Percentiles rank a stretch among this genome's conserved stretches.
Conservation (phyloP, 2,888 invertebrate species). For the Nasonovia ribisnigri region DNA sequence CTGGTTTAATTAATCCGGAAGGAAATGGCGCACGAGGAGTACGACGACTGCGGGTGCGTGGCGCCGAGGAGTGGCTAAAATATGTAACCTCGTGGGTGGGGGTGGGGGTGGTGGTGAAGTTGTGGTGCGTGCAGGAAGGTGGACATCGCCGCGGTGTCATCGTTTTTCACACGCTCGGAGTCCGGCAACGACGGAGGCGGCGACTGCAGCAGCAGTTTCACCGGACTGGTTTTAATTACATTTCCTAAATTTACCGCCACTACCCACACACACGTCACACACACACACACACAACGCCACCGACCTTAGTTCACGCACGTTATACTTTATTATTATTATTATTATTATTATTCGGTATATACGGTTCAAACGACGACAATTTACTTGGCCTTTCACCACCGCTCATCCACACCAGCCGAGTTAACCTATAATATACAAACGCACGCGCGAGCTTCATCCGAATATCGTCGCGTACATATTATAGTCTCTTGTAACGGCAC, state of each 20-base stretch:
- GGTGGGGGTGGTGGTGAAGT: background rate
- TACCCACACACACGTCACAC: background rate
- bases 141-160: slow-evolving; percentile 37
- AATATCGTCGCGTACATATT: background rate
- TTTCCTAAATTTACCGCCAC: slow-evolving; percentile 57
- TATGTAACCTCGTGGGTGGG: background rate
- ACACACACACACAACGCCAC: background rate
- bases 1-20: slow-evolving; percentile 60
- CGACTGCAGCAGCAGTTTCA: slow-evolving; percentile 4
- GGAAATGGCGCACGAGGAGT: background rate
- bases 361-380: slow-evolving; percentile 9
- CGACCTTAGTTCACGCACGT: background rate
- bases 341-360: background rate
- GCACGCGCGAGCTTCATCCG: slow-evolving; percentile 3
- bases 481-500: background rate
- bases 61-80: background rate
- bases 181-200: background rate
- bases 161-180: slow-evolving; percentile 42
- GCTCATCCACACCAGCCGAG: background rate
- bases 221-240: slow-evolving; percentile 62
- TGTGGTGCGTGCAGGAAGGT: background rate
- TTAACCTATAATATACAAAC: background rate
- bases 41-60: background rate
- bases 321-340: slow-evolving; percentile 31
- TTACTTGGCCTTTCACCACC: background rate